A percentile compares a stretch with the other conserved stretches of the same genome.
These are phyloP conservation scores for Eupithecia inturbata DNA, from an alignment of 2,888 invertebrate genomes.

Conservation along the genomic window DNA sequence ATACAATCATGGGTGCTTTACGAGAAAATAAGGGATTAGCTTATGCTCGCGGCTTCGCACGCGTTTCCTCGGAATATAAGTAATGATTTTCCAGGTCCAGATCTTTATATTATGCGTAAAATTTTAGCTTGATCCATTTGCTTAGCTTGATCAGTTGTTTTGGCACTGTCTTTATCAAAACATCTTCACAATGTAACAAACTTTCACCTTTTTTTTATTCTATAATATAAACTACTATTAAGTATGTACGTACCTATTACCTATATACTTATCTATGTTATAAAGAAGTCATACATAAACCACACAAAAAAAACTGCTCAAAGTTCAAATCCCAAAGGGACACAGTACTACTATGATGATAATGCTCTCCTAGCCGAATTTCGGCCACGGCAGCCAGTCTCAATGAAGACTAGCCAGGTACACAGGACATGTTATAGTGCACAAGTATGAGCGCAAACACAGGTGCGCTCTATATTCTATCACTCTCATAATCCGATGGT, in stretches of 20 bases:
- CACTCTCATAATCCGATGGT: too few relatives aligned
- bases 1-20: neutral
- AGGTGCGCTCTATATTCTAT: too few relatives aligned
- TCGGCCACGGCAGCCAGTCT: too few relatives aligned
- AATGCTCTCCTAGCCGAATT: too few relatives aligned
- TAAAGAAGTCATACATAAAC: neutral
- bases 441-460: too few relatives aligned
- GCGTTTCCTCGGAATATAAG: neutral
- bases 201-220: neutral
- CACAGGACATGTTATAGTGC: too few relatives aligned
- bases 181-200: neutral
- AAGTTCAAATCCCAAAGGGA: neutral
- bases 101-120: neutral
- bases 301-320: neutral
- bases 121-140: neutral
- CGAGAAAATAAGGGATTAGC: neutral
- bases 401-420: too few relatives aligned
- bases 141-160: too few relatives aligned
- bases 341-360: too few relatives aligned
- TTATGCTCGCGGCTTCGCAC: neutral
- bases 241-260: neutral
- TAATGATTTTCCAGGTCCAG: neutral
- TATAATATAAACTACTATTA: neutral
- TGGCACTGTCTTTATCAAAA: neutral
- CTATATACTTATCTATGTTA: neutral